Base-by-base conservation (phyloP, 2,113 vertebrate genomes). In the Oryzias curvinotus region DNA sequence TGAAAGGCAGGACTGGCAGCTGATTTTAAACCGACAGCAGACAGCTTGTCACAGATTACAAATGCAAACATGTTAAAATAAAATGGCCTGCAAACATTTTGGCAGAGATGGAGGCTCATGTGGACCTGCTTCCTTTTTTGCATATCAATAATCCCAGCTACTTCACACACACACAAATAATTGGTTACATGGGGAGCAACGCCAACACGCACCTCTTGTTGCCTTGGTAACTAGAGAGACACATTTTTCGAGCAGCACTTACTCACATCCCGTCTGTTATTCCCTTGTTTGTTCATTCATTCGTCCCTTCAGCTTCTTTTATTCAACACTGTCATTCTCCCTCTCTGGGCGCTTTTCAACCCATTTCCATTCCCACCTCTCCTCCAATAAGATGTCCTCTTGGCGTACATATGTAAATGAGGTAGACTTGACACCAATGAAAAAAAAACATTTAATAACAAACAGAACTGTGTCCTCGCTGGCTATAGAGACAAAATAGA, bases 241-340 rank as follows among this genome's bases (percentile, higher is more conserved):
- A 68, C 83, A 81, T 82, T 89, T 84, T 87, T 87, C 75, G 69
- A 70, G 81, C 77, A 85, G 80, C 85, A 85, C 85, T 88, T 87
- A 83, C 85, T 88, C 80, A 87, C 83, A 88, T 85, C 84, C 85
- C 60, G 71, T 81, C 80, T 85, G 84, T 88, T 83, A 84, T 87
- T 83, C 78, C 71, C 80, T 85, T 78, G 56, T 83, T 87, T 83
- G 77, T 84, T 84, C 80, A 84, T 87, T 87, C 82, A 88, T 85
- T 86, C 77, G 65, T 86, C 67, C 75, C 81, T 84, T 86, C 73
- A 73, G 77, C 56, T 50, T 63, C 67, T 69, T 78, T 74, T 82
- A 71, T 81, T 47, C 64, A 30, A 53, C 30, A 0, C 62, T 58
- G 61, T 71, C 59, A 53, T 30, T 42, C 57, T 53, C 71, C 30